Evolutionary conservation across 2,797 vertebrate genomes (phyloP), one percentile per base, ranked within the genome.

Genomic region (Crypturellus tataupa): DNA sequence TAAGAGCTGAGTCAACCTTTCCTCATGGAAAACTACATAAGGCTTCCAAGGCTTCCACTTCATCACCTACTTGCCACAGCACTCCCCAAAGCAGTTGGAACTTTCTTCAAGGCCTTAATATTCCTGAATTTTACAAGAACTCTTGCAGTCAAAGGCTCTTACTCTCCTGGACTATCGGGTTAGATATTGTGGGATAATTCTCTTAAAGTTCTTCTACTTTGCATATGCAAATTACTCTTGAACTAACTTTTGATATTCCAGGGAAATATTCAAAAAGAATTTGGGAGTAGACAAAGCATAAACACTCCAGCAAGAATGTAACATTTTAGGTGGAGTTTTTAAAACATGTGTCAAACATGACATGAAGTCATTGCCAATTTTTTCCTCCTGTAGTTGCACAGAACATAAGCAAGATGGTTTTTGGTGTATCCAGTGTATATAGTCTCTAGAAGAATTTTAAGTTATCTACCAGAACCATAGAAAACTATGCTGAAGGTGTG

Each of bases 151-250:
- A 40, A 37, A 7, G 40, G 75, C 46, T 79, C 21, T 49, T 25
- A 44, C 25, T 56, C 24, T 62, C 20, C 56, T 29, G 19, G 91
- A 64, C 37, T 85, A 73, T 0, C 87, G 44, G 58, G 67, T 80
- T 80, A 60, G 21, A 85, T 37, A 56, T 31, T 62, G 73, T 4
- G 29, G 44, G 14, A 49, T 23, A 89, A 87, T 89, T 87, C 4
- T 47, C 78, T 90, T 17, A 55, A 55, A 31, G 53, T 78, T 82
- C 12, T 78, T 90, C 56, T 75, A 68, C 44, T 92, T 80, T 83
- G 31, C 87, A 59, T 80, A 80, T 13, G 83, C 37, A 87, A 85
- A 94, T 87, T 78, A 71, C 21, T 85, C 58, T 68, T 89, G 56
- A 93, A 87, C 53, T 80, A 83, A 92, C 62, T 35, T 69, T 82